These are phyloP conservation scores for Arge pagana DNA, from an alignment of 2,888 invertebrate species.

Conservation along the genomic window DNA sequence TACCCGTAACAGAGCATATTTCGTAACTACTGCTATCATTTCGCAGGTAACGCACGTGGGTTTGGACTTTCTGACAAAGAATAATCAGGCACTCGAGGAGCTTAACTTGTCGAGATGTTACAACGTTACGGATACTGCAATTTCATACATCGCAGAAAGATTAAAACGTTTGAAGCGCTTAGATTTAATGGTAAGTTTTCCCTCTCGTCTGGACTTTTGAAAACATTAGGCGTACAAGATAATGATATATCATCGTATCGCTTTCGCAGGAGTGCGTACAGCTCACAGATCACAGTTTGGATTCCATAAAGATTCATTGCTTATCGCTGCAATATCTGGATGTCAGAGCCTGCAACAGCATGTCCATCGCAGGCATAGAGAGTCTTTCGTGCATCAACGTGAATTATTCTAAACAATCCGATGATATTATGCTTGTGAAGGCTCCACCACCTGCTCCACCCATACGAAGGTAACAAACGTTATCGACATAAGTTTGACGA, in stretches of 20 bases:
- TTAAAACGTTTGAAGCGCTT: constrained; percentile 63
- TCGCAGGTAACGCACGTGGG: constrained; percentile 67
- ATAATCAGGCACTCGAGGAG: constrained; percentile 73
- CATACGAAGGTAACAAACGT: constrained; percentile 32
- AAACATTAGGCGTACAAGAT: too few relatives aligned
- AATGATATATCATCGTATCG: constrained; percentile 26
- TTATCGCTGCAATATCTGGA: constrained; percentile 64
- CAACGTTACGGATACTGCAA: constrained; percentile 69
- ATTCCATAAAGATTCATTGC: constrained; percentile 61
- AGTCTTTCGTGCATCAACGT: constrained; percentile 36
- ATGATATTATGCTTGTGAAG: constrained; percentile 21
- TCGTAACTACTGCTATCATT: too few relatives aligned
- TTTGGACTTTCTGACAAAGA: constrained; percentile 66
- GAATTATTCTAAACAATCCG: constrained; percentile 35
- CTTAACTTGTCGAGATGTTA: constrained; percentile 71
- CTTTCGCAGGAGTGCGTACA: constrained; percentile 66
- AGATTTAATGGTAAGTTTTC: constrained; percentile 62
- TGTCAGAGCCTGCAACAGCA: constrained; percentile 62
- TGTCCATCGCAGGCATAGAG: constrained; percentile 56
- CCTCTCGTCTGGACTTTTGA: background rate
- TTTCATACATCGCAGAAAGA: constrained; percentile 58
- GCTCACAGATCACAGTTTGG: constrained; percentile 64
- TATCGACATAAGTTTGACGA: background rate
- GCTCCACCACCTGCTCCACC: constrained; percentile 32
- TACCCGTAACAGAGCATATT: background rate